Evolutionary conservation across 2,113 vertebrate genomes (phyloP).

Genomic region (Nansenia antarctica): DNA sequence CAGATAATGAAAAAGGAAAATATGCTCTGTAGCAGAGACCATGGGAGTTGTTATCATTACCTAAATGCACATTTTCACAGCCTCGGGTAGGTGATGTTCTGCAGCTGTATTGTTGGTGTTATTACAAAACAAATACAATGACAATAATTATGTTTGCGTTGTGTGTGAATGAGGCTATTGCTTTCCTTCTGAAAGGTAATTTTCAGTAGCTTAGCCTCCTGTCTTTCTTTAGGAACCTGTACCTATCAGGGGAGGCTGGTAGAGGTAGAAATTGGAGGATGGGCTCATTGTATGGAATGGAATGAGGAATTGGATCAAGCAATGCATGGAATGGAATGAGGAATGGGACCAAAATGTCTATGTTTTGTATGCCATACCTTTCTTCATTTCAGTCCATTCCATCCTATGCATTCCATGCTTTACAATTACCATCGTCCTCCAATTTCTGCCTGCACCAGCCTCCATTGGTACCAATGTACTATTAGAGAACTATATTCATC

Average conservation of each 20-base stretch:
- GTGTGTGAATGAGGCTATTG: not conserved
- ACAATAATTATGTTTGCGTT: not conserved
- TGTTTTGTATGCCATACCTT: no score
- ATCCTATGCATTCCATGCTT: no score
- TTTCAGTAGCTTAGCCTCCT: not conserved
- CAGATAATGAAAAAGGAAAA: constrained; percentile 2
- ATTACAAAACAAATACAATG: not conserved
- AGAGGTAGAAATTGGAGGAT: no score
- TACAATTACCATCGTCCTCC: no score
- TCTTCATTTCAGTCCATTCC: no score
- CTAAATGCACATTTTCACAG: not conserved
- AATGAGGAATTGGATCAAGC: no score
- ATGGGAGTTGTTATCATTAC: not conserved
- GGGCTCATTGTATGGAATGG: no score
- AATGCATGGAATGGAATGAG: no score
- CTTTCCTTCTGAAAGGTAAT: not conserved
- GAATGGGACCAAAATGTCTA: no score
- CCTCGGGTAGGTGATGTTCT: not conserved
- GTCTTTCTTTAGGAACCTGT: constrained; percentile 31
- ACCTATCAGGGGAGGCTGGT: not conserved
- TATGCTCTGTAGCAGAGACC: not conserved
- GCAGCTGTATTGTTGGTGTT: not conserved
- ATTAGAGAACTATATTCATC: not conserved
- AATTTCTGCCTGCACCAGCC: not conserved
- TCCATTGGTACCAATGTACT: not conserved